A percentile compares a stretch with the other conserved stretches of the same genome.
These are phyloP conservation scores for Tachina grossa DNA, from an alignment of 2,888 invertebrate genomes.

Conservation along the genomic window DNA sequence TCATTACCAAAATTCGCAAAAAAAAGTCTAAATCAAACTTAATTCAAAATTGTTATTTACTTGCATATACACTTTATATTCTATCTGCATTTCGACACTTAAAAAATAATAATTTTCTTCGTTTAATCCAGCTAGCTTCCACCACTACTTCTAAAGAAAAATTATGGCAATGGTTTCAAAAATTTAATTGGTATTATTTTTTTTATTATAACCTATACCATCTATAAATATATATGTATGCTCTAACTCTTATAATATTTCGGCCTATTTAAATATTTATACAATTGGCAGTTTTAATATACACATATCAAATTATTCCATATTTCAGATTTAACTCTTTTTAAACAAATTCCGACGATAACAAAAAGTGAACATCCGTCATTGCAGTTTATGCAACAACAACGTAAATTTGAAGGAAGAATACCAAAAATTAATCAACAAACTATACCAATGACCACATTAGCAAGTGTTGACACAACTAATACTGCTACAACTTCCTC, in stretches of 20 bases:
- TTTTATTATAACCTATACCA: neutral
- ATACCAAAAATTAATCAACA: slow-evolving; percentile 81
- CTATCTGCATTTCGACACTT: neutral
- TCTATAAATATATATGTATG: neutral
- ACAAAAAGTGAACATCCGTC: slow-evolving; percentile 76
- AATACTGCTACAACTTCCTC: slow-evolving; percentile 48
- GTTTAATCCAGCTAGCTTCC: neutral
- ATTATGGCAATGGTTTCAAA: neutral
- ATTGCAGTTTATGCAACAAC: slow-evolving; percentile 80
- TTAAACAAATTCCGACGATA: slow-evolving; percentile 61
- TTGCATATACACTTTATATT: neutral
- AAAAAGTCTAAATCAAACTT: neutral
- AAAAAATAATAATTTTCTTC: neutral
- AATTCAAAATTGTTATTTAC: neutral
- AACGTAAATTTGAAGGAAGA: slow-evolving; percentile 82
- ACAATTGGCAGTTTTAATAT: neutral
- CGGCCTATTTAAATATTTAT: neutral
- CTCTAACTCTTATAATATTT: neutral
- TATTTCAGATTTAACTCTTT: slow-evolving; percentile 60
- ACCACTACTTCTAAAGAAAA: neutral
- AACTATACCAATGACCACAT: slow-evolving; percentile 67
- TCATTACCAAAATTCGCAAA: neutral
- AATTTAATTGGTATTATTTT: slow-evolving; percentile 2
- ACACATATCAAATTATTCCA: slow-evolving; percentile 19
- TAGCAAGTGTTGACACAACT: slow-evolving; percentile 48